Conservation (phyloP, 2,113 vertebrate genomes). For the Coregonus clupeaformis region DNA sequence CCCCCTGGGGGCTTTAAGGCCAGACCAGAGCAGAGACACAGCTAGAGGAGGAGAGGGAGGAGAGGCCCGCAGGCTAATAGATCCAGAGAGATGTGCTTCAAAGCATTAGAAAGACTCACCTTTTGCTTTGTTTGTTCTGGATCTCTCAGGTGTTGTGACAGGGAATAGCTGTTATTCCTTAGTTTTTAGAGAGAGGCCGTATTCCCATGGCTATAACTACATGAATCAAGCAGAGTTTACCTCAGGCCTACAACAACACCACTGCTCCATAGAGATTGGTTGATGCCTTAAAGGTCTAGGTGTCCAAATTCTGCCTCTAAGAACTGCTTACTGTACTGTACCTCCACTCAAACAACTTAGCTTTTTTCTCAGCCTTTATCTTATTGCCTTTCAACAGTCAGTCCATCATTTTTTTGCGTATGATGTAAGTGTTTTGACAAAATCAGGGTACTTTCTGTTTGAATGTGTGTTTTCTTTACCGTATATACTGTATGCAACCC, state of each 20-base stretch:
- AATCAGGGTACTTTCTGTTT: constrained; percentile 29
- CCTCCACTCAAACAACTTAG: not conserved
- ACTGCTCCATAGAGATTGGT: not conserved
- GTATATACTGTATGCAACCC: not conserved
- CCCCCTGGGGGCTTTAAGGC: too few relatives aligned
- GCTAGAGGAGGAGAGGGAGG: too few relatives aligned
- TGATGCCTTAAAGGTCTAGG: not conserved
- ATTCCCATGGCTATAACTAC: too few relatives aligned
- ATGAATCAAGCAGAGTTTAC: too few relatives aligned
- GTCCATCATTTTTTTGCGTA: not conserved
- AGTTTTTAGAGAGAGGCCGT: too few relatives aligned
- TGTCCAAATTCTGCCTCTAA: not conserved
- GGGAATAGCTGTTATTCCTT: too few relatives aligned
- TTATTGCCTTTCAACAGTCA: not conserved
- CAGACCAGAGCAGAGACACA: too few relatives aligned
- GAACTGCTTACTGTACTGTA: not conserved
- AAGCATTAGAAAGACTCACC: too few relatives aligned
- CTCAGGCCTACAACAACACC: not conserved
- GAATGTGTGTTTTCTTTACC: not conserved
- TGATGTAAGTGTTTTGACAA: not conserved
- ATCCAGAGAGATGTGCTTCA: too few relatives aligned
- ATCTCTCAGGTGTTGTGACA: too few relatives aligned
- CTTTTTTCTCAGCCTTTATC: not conserved
- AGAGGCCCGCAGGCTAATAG: too few relatives aligned
- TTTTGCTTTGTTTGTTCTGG: too few relatives aligned